Conservation (phyloP, 2,113 vertebrate species). For the Entelurus aequoreus region DNA sequence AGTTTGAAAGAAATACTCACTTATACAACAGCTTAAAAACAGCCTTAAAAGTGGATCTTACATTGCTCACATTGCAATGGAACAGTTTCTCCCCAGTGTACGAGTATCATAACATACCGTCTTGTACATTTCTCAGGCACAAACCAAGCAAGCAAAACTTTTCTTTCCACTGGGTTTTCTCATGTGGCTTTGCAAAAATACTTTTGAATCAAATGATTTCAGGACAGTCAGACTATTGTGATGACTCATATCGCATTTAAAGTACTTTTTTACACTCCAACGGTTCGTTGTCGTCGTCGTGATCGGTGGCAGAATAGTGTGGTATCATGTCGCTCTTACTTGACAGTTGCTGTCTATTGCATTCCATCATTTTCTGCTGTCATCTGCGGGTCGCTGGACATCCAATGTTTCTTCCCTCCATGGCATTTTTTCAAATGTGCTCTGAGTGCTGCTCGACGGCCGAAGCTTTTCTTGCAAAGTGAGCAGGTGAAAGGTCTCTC, state of each 20-base stretch:
- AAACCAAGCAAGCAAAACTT: no score
- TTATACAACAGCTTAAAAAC: no score
- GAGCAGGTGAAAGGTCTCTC: no score
- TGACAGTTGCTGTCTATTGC: background rate
- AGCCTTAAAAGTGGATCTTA: no score
- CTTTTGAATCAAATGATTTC: background rate
- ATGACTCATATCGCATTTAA: background rate
- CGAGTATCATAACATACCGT: background rate
- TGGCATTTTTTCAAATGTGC: no score
- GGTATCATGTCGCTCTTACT: background rate
- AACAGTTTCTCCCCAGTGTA: background rate
- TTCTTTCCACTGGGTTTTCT: no score
- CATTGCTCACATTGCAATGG: background rate
- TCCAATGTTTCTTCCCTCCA: no score
- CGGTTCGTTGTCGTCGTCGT: background rate
- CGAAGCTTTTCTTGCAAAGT: no score
- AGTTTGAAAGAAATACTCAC: no score
- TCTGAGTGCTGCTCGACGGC: no score
- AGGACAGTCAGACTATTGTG: background rate
- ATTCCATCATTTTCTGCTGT: background rate
- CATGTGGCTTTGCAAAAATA: no score
- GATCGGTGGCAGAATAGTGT: background rate
- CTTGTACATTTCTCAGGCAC: background rate
- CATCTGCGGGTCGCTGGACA: background rate
- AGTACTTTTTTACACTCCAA: background rate